A percentile compares a stretch with the other conserved stretches of the same genome.
Evolutionary conservation across 2,113 vertebrate genomes (phyloP).

Genomic region (Bubo scandiacus): DNA sequence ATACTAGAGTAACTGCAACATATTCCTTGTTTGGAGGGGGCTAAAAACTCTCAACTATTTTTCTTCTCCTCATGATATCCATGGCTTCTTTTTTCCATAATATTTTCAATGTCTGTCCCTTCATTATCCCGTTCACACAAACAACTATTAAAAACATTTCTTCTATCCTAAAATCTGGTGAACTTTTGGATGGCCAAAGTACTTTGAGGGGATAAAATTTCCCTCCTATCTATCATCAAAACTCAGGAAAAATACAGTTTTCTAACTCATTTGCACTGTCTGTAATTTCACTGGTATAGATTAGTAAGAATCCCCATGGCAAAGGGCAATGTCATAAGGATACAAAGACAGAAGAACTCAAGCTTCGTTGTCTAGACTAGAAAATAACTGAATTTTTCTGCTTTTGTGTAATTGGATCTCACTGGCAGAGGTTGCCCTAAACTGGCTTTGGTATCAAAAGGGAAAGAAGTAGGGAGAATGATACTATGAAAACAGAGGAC

Average conservation of each 20-base stretch:
- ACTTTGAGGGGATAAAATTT: neutral
- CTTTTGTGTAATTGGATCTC: neutral
- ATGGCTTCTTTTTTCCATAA: fast-evolving
- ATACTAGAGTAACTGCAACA: neutral
- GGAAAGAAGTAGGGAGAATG: neutral
- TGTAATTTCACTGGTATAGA: neutral
- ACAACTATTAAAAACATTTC: neutral
- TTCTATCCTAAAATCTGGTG: neutral
- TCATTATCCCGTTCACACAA: neutral
- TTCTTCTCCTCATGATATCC: neutral
- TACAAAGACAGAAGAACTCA: neutral
- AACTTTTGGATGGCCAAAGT: neutral
- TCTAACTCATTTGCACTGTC: neutral
- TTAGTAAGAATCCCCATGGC: neutral
- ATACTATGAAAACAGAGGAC: neutral
- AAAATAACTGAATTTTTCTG: neutral
- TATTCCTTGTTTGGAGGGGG: fast-evolving
- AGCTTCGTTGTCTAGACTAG: neutral
- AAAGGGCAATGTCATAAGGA: neutral
- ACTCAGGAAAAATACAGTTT: neutral
- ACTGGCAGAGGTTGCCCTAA: neutral
- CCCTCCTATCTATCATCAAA: neutral
- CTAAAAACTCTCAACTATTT: neutral
- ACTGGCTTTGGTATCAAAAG: neutral
- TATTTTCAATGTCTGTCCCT: neutral